Evolutionary conservation across 2,888 invertebrate genomes (phyloP).

Genomic region (Branchellion lobata): DNA sequence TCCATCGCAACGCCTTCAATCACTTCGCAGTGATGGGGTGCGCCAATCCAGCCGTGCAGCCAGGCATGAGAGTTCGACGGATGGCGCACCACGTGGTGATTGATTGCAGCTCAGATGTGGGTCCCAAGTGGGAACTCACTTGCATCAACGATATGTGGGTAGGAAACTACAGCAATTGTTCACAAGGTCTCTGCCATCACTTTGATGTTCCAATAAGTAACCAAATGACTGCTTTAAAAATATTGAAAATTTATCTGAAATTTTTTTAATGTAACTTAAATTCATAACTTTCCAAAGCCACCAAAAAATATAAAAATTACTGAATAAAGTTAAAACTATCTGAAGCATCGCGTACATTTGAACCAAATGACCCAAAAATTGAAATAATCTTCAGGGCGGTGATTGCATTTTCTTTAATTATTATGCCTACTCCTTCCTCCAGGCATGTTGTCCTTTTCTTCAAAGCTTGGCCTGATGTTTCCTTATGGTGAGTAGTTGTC

Average conservation of each 20-base stretch:
- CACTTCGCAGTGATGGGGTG: slow-evolving; percentile 40
- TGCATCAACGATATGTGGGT: slow-evolving; percentile 39
- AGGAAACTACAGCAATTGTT: slow-evolving; percentile 34
- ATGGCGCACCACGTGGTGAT: slow-evolving; percentile 27
- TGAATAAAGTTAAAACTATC: too few species aligned
- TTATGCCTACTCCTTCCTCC: background rate
- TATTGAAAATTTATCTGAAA: background rate
- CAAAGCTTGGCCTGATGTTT: slow-evolving; percentile 18
- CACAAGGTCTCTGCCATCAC: too few species aligned
- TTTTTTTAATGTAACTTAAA: background rate
- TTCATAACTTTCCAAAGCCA: background rate
- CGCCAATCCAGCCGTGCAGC: slow-evolving; percentile 5
- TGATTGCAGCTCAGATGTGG: slow-evolving; percentile 13
- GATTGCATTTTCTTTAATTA: too few species aligned
- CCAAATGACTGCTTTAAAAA: background rate
- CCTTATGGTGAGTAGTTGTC: slow-evolving; percentile 31
- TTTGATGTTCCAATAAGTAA: background rate
- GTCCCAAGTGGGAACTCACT: slow-evolving; percentile 17
- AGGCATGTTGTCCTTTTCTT: background rate
- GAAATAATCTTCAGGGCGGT: too few species aligned
- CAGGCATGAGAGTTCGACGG: slow-evolving; percentile 22
- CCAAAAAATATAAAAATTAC: too few species aligned
- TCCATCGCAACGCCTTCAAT: too few species aligned
- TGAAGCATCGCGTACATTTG: too few species aligned
- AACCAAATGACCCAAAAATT: too few species aligned